Evolutionary conservation across 2,113 vertebrate genomes (phyloP).

Genomic region (Chloropsis hardwickii): DNA sequence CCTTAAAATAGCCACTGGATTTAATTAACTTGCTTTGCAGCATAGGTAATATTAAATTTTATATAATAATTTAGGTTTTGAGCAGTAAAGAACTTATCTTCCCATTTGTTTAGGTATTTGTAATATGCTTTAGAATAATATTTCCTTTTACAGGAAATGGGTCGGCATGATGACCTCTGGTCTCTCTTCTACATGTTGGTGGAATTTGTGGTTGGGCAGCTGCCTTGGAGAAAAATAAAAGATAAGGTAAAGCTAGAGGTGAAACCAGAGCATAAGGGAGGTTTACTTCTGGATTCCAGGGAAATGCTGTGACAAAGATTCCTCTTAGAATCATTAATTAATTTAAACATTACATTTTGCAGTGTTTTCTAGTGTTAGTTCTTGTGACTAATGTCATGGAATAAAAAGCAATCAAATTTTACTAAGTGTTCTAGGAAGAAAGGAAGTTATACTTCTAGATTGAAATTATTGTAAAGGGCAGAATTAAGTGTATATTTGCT

Average conservation of each 20-base stretch:
- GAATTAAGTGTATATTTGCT: not conserved
- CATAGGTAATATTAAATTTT: not conserved
- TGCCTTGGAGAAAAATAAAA: slow-evolving; percentile 99
- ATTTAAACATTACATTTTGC: not conserved
- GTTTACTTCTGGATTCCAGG: not conserved
- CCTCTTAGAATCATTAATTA: not conserved
- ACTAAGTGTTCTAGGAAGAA: not conserved
- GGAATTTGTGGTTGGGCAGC: slow-evolving; percentile 94
- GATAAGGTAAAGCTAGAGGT: slow-evolving; percentile 85
- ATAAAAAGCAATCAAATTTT: not conserved
- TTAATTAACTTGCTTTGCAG: not conserved
- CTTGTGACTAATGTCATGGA: not conserved
- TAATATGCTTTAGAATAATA: slow-evolving; percentile 14
- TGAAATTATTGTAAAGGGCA: not conserved
- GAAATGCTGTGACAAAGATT: not conserved
- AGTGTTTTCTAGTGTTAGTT: not conserved
- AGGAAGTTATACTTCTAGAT: not conserved
- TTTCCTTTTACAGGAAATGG: slow-evolving; percentile 89
- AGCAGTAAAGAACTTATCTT: not conserved
- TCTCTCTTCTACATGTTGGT: slow-evolving; percentile 99
- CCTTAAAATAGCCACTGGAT: not conserved
- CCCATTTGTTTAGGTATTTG: not conserved
- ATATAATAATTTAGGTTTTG: not conserved
- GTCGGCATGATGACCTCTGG: slow-evolving; percentile 97
- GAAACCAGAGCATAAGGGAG: not conserved